Evolutionary conservation across 2,113 vertebrate genomes (phyloP).

Genomic region (Ancistrus triradiatus): DNA sequence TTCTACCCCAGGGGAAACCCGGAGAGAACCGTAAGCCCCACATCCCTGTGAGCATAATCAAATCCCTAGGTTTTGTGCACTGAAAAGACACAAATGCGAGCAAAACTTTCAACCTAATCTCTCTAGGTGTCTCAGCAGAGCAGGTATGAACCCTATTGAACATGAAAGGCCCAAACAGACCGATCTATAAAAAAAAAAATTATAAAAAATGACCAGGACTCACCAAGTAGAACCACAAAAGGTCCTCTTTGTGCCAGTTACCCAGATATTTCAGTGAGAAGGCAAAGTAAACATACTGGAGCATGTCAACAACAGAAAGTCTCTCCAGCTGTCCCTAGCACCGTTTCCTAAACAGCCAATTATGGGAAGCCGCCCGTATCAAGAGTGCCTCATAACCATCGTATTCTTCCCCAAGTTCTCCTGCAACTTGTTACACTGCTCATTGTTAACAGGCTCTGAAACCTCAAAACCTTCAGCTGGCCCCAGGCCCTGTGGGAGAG

Average conservation of each 20-base stretch:
- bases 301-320: slow-evolving; percentile 33
- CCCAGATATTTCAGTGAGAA: slow-evolving; percentile 63
- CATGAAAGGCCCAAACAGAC: slow-evolving; percentile 61
- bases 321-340: slow-evolving; percentile 63
- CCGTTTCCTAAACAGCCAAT: slow-evolving; percentile 19
- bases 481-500: slow-evolving; percentile 45
- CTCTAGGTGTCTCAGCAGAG: slow-evolving; percentile 62
- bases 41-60: slow-evolving; percentile 52
- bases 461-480: slow-evolving; percentile 32
- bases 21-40: slow-evolving; percentile 43
- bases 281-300: slow-evolving; percentile 69
- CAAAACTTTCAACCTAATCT: slow-evolving; percentile 60
- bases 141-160: slow-evolving; percentile 82
- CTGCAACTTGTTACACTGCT: slow-evolving; percentile 36
- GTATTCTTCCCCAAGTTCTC: slow-evolving; percentile 15
- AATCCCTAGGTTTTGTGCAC: slow-evolving; percentile 67
- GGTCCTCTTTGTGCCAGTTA: slow-evolving; percentile 21
- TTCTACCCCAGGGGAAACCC: slow-evolving; percentile 31
- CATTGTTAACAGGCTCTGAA: slow-evolving; percentile 43
- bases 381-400: slow-evolving; percentile 4
- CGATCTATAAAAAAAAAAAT: slow-evolving; percentile 37
- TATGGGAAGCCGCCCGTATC: slow-evolving; percentile 8
- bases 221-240: slow-evolving; percentile 19
- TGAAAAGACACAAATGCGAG: slow-evolving; percentile 71
- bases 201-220: slow-evolving; percentile 33